A percentile compares a stretch with the other conserved stretches of the same genome.
Conservation (phyloP, 2,797 vertebrate species). For the Syngnathus acus region DNA sequence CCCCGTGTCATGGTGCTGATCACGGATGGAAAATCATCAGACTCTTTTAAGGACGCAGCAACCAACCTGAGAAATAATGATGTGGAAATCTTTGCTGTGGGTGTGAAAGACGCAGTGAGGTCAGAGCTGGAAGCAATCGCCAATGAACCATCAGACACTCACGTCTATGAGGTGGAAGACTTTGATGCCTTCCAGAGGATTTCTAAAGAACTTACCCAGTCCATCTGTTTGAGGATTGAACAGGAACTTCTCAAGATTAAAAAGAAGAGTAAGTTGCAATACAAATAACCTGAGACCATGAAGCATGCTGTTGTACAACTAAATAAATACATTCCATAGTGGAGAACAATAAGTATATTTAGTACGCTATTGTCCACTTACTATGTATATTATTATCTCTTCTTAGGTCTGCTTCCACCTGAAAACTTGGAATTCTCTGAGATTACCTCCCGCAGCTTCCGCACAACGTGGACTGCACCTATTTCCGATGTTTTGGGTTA, state of each 20-base stretch:
- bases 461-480: constrained; percentile 80
- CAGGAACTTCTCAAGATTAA: constrained; percentile 92
- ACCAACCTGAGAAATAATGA: constrained; percentile 83
- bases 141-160: constrained; percentile 81
- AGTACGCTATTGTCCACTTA: neutral
- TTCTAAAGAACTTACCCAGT: constrained; percentile 95
- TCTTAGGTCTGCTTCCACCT: constrained; percentile 77
- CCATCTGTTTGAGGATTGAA: constrained; percentile 95
- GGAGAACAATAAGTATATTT: neutral
- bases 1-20: constrained; percentile 98
- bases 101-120: constrained; percentile 95
- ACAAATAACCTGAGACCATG: constrained; percentile 3
- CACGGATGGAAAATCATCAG: constrained; percentile 96
- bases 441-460: constrained; percentile 88
- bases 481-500: constrained; percentile 74
- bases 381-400: neutral
- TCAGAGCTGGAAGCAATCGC: constrained; percentile 94
- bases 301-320: constrained; percentile 13
- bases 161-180: constrained; percentile 95
- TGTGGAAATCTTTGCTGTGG: constrained; percentile 97
- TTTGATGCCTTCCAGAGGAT: constrained; percentile 98
- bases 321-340: neutral
- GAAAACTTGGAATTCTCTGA: constrained; percentile 81
- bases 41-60: constrained; percentile 91
- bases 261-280: constrained; percentile 81